A percentile compares a stretch with the other conserved stretches of the same genome.
Evolutionary conservation across 2,113 vertebrate species (phyloP).

Genomic region (Erythrolamprus reginae): DNA sequence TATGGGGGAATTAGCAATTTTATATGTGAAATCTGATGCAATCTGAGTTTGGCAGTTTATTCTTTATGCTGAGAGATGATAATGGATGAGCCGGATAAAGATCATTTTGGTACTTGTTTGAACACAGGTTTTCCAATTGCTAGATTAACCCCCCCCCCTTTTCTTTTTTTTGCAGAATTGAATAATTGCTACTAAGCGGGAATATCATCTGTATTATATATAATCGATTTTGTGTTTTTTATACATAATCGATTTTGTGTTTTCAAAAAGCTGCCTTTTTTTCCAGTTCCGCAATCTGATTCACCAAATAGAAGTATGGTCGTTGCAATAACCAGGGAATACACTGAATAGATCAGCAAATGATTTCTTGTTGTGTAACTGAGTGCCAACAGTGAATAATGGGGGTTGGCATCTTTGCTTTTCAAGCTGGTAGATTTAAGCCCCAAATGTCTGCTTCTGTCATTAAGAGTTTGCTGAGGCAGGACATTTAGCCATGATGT

Average conservation of each 20-base stretch:
- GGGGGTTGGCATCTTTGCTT: constrained; percentile 6
- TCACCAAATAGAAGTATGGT: not conserved
- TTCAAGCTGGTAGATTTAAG: not conserved
- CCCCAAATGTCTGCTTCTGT: constrained; percentile 1
- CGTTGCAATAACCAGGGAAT: constrained; percentile 10
- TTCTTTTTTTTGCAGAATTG: not conserved
- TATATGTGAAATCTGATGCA: not conserved
- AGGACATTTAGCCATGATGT: not conserved
- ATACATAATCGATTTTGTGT: not conserved
- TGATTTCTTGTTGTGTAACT: not conserved
- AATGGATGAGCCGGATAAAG: not conserved
- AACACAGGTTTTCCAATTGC: not conserved
- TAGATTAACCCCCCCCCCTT: not conserved
- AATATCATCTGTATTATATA: not conserved
- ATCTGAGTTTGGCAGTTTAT: not conserved
- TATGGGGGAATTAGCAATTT: not conserved
- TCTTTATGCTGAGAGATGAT: not conserved
- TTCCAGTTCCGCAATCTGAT: constrained; percentile 9
- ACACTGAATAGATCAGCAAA: not conserved
- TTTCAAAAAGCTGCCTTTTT: not conserved
- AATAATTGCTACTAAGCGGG: not conserved
- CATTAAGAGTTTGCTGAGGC: constrained; percentile 9
- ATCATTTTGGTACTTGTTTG: not conserved
- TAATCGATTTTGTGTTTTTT: not conserved
- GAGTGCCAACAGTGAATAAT: not conserved